Base-by-base conservation (phyloP, 2,888 invertebrate genomes). In the Ophion ventricosus region DNA sequence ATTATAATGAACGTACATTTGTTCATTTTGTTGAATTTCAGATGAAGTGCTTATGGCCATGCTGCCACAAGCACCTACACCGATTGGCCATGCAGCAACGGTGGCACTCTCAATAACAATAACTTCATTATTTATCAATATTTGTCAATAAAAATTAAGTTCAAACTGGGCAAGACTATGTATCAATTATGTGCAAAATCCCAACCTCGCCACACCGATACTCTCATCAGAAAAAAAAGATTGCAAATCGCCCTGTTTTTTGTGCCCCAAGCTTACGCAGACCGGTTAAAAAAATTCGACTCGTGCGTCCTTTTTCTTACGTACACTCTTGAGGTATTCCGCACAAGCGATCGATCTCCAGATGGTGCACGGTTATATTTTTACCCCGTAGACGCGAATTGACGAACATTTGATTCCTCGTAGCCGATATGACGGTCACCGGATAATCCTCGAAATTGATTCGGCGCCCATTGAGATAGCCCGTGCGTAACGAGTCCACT, bases 281-380 rank as follows among this genome's bases (percentile, higher is more conserved):
- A 57, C 23, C 20, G 57, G 1, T 49, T 17, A 17, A 49, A 49
- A 57, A 23, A 8, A 57, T 57, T 2, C 23, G 7, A 23, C 8
- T 7, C 23, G 20, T 0, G 49, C 14, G 0, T 49, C 4, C 17
- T 3, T 2, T 4, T 20, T 23, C 7, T 57, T 72, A 74, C 80
- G 11, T 85, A 92, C 92, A 86, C 49, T 88, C 67, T 23, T 75
- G 80, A 7, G 90, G 87, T 77, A 92, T 87, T 66, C 91, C 91
- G 56, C 92, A 92, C 35, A 91, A 80, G 8, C 88, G 86, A 23
- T 90, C 87, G 10, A 91, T 85, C 84, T 89, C 80, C 35, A 92
- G 79, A 40, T 90, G 49, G 0, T 89, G 69, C 4, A 91, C 80
- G 3, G 64, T 78, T 17, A 92, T 70, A 49, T 76, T 79, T 67